Percentiles rank a stretch among this genome's conserved stretches.
Evolutionary conservation across 2,113 vertebrate genomes (phyloP).

Genomic region (Gadus macrocephalus): DNA sequence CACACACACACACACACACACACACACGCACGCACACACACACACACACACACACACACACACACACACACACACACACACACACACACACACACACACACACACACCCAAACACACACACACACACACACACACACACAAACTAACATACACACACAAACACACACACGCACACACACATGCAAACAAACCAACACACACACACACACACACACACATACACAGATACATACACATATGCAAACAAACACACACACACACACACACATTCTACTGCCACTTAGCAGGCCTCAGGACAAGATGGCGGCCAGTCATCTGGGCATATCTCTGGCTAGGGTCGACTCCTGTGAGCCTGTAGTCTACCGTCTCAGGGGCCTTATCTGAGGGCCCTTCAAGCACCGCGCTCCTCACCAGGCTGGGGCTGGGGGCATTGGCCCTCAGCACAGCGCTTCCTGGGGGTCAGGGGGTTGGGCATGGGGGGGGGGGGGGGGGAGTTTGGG

Average conservation of each 20-base stretch:
- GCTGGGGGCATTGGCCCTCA: neutral
- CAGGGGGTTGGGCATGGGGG: constrained; percentile 5
- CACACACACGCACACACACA: neutral
- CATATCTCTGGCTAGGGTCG: constrained; percentile 11
- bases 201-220: neutral
- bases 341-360: neutral
- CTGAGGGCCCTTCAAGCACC: constrained; percentile 19
- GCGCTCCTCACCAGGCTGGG: neutral
- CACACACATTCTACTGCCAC: neutral
- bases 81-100: neutral
- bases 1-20: neutral
- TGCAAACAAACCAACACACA: neutral
- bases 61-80: neutral
- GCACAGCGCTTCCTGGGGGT: constrained; percentile 19
- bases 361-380: constrained; percentile 20
- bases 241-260: neutral
- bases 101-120: neutral
- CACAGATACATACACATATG: neutral
- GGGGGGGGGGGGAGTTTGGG: neutral
- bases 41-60: neutral
- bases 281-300: neutral
- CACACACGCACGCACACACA: neutral
- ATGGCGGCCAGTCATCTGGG: constrained; percentile 2
- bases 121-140: neutral
- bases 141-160: neutral